phyloP scores from a whole-genome alignment of 2,113 vertebrate genomes.

The Melanocharis versteri region DNA sequence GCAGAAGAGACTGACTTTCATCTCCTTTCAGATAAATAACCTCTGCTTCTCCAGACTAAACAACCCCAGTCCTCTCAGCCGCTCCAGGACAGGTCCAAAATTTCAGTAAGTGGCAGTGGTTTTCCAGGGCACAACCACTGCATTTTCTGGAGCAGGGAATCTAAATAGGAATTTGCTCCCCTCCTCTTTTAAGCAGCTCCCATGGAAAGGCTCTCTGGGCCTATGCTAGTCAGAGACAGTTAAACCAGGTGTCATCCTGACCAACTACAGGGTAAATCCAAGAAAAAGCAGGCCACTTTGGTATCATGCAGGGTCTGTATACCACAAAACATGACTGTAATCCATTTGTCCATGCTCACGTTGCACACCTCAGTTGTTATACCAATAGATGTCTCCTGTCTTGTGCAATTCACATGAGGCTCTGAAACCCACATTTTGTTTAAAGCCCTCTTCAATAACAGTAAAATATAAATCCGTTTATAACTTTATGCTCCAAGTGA shows the following conservation, averaged over 20 bases:
- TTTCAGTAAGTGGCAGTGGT: background rate
- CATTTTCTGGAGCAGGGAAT: background rate
- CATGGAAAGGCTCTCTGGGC: background rate
- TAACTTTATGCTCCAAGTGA: background rate
- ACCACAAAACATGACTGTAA: background rate
- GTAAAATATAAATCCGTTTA: background rate
- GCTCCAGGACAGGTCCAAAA: background rate
- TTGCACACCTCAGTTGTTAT: background rate
- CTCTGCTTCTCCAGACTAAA: background rate
- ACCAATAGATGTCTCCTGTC: background rate
- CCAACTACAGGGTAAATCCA: background rate
- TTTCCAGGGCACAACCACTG: background rate
- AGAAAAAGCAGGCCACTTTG: background rate
- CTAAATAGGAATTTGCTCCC: background rate
- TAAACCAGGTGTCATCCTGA: background rate
- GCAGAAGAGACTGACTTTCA: background rate
- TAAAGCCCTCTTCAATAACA: background rate
- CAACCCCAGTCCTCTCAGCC: background rate
- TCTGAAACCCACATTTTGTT: background rate
- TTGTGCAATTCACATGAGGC: background rate
- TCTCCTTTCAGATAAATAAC: background rate
- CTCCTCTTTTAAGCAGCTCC: background rate
- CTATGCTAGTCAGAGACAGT: background rate
- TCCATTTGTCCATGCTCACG: background rate
- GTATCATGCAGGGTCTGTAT: background rate